These are phyloP conservation scores for Speoplatyrhinus poulsoni DNA, from an alignment of 2,113 vertebrate species.

Conservation along the genomic window DNA sequence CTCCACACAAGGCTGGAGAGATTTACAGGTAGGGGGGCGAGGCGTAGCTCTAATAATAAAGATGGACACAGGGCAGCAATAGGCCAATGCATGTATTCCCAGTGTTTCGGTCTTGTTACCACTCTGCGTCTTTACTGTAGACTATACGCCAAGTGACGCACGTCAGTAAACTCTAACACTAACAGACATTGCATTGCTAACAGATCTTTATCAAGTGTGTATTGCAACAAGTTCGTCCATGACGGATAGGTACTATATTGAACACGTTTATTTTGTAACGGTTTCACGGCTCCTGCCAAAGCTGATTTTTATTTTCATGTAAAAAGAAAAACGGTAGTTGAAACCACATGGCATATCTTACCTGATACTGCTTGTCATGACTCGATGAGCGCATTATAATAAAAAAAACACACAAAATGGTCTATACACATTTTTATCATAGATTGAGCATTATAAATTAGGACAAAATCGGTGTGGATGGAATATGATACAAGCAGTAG, in stretches of 20 bases:
- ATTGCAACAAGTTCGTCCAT: too few relatives aligned
- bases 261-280: not conserved
- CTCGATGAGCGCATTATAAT: too few relatives aligned
- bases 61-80: conserved; percentile 56
- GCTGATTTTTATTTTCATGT: too few relatives aligned
- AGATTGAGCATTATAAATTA: too few relatives aligned
- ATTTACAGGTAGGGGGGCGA: conserved; percentile 80
- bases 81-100: conserved; percentile 23
- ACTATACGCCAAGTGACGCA: conserved; percentile 52
- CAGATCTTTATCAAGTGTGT: not conserved
- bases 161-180: conserved; percentile 20
- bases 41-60: conserved; percentile 70
- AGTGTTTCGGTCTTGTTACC: conserved; percentile 23
- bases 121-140: conserved; percentile 38
- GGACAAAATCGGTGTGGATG: conserved; percentile 48
- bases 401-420: too few relatives aligned
- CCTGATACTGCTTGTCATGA: too few relatives aligned
- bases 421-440: too few relatives aligned
- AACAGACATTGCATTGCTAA: conserved; percentile 3
- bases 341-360: too few relatives aligned
- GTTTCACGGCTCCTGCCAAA: not conserved
- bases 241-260: not conserved
- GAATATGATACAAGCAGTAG: conserved; percentile 35
- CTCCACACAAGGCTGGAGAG: conserved; percentile 59
- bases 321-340: too few relatives aligned